Conservation (phyloP, 2,888 invertebrate genomes). For the Camptogramma bilineatum region DNA sequence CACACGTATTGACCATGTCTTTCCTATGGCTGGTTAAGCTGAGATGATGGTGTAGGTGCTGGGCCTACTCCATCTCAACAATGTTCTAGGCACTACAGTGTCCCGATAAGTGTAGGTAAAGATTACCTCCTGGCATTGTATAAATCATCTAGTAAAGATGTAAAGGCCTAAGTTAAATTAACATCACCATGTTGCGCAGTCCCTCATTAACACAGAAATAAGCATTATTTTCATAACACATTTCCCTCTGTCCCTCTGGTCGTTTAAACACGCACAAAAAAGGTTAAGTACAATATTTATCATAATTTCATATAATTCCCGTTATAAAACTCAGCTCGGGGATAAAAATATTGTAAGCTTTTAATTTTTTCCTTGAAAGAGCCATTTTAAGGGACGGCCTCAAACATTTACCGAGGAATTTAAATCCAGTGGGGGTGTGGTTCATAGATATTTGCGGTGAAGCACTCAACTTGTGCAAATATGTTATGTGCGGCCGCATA, state of each 20-base stretch:
- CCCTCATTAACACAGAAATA: conserved; percentile 12
- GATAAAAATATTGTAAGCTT: conserved; percentile 22
- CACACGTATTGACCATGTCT: no score
- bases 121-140: no score
- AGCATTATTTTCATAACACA: conserved; percentile 15
- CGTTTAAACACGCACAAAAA: conserved; percentile 17
- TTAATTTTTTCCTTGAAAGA: conserved; percentile 21
- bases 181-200: not conserved
- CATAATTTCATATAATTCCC: conserved; percentile 25
- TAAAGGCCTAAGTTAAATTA: no score
- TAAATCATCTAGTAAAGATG: no score
- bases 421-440: conserved; percentile 23
- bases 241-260: conserved; percentile 5
- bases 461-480: conserved; percentile 32
- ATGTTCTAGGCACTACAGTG: no score
- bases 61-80: no score
- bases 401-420: conserved; percentile 29
- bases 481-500: conserved; percentile 32
- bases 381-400: conserved; percentile 14
- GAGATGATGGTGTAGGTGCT: no score
- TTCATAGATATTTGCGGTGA: conserved; percentile 15
- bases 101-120: no score
- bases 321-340: conserved; percentile 16
- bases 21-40: no score
- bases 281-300: conserved; percentile 19